A percentile compares a stretch with the other conserved stretches of the same genome.
Conservation (phyloP, 2,113 vertebrate genomes). For the Pteropus alecto region DNA sequence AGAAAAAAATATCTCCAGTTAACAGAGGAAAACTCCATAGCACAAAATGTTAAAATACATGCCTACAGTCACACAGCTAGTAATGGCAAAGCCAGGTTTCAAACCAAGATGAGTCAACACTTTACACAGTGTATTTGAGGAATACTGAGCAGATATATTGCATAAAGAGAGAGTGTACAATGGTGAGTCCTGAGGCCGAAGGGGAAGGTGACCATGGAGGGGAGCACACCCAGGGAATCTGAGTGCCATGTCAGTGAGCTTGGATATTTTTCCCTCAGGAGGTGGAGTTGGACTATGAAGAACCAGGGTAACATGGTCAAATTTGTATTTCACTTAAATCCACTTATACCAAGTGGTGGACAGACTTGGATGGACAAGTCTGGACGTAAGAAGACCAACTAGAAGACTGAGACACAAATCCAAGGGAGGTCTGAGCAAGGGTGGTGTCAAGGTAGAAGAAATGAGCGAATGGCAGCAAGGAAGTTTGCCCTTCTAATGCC, state of each 20-base stretch:
- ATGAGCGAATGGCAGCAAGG: neutral
- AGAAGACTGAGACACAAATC: neutral
- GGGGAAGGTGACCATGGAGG: neutral
- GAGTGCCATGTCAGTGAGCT: neutral
- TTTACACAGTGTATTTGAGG: neutral
- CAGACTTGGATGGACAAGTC: neutral
- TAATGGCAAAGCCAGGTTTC: neutral
- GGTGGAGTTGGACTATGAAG: neutral
- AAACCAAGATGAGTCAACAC: neutral
- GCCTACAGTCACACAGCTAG: neutral
- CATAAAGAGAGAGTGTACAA: neutral
- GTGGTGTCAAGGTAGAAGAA: neutral
- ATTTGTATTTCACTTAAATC: neutral
- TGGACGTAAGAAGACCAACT: neutral
- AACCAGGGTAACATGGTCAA: neutral
- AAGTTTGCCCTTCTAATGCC: too few relatives aligned
- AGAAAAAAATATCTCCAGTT: neutral
- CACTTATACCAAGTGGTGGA: neutral
- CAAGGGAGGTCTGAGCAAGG: neutral
- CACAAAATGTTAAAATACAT: neutral
- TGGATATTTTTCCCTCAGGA: neutral
- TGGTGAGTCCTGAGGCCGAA: neutral
- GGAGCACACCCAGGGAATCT: neutral
- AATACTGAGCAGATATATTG: neutral
- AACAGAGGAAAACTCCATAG: neutral